These are phyloP conservation scores for Aratinga solstitialis DNA, from an alignment of 2,797 vertebrate species.

Conservation along the genomic window DNA sequence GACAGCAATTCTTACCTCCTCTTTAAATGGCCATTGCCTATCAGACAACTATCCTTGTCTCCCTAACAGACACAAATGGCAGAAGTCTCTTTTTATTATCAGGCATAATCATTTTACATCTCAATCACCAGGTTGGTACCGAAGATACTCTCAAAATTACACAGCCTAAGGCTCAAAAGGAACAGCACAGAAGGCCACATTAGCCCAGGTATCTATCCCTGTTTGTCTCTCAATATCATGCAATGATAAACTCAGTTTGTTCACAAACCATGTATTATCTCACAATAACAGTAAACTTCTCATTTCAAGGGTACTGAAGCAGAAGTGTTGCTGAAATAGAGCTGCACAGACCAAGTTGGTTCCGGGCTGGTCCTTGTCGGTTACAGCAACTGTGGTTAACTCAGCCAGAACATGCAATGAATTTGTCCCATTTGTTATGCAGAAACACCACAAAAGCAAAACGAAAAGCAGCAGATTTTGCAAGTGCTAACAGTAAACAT, in stretches of 20 bases:
- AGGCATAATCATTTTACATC: neutral
- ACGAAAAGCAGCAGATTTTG: neutral
- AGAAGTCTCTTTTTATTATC: neutral
- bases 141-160: neutral
- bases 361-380: neutral
- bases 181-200: neutral
- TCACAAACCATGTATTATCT: neutral
- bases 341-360: neutral
- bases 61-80: neutral
- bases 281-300: neutral
- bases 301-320: neutral
- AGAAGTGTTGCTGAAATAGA: neutral
- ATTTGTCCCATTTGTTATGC: neutral
- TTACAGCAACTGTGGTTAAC: neutral
- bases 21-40: neutral
- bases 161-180: neutral
- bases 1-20: neutral
- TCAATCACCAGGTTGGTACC: neutral
- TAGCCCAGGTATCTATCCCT: neutral
- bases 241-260: accelerated
- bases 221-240: neutral
- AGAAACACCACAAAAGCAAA: neutral
- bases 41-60: neutral
- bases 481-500: neutral
- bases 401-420: accelerated